phyloP scores from a whole-genome alignment of 2,888 invertebrate genomes.

The Chromoteleia sp. region DNA sequence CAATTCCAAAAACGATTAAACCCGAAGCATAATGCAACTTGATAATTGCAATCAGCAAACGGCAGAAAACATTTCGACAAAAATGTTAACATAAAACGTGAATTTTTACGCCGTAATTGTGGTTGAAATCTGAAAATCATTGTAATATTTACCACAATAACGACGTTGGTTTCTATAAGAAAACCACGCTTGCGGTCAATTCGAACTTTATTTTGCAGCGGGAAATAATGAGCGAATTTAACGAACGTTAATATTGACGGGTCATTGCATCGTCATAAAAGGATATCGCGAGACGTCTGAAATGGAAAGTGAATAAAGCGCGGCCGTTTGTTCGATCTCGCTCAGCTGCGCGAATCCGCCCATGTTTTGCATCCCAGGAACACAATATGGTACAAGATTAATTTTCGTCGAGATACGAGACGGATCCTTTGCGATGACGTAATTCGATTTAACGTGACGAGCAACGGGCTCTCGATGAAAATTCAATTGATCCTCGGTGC shows the following conservation, averaged over 20 bases:
- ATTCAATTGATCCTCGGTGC: conserved; percentile 18
- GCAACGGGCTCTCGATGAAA: conserved; percentile 8
- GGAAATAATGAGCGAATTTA: conserved; percentile 3
- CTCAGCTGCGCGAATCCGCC: neutral
- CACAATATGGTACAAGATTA: conserved; percentile 25
- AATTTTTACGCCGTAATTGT: conserved; percentile 5
- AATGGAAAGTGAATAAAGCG: conserved; percentile 52
- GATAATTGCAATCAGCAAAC: neutral
- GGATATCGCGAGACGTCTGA: conserved; percentile 40
- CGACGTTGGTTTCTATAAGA: neutral
- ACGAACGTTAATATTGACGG: conserved; percentile 27
- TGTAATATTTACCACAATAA: conserved; percentile 12
- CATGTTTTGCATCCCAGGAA: neutral
- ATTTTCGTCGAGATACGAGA: conserved; percentile 26
- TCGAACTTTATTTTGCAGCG: neutral
- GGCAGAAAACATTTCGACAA: too few species aligned
- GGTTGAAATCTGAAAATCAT: conserved; percentile 8
- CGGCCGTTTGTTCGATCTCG: conserved; percentile 33
- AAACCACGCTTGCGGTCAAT: conserved; percentile 18
- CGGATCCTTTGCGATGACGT: conserved; percentile 16
- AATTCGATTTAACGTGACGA: conserved; percentile 13
- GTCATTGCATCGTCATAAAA: conserved; percentile 41
- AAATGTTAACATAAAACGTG: too few species aligned
- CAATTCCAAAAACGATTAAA: conserved; percentile 3
- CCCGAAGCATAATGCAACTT: neutral